A percentile compares a stretch with the other conserved stretches of the same genome.
These are phyloP conservation scores for Formica selysi DNA, from an alignment of 1,140 invertebrate species.

Conservation along the genomic window DNA sequence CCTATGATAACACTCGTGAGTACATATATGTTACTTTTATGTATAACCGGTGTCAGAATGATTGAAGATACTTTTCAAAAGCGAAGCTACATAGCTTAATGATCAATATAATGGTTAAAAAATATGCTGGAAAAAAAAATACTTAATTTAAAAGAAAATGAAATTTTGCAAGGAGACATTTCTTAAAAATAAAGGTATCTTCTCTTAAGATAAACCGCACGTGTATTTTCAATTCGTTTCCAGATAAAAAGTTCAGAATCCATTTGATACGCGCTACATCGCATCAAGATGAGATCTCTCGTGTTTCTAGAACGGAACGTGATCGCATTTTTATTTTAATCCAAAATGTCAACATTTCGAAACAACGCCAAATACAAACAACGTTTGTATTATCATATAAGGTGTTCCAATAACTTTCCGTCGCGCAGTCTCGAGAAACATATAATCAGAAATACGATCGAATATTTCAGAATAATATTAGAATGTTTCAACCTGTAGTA, in stretches of 20 bases:
- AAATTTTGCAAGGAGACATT: neutral
- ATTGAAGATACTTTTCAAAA: neutral
- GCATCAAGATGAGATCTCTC: neutral
- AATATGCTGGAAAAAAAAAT: too few relatives aligned
- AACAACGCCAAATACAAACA: neutral
- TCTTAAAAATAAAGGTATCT: neutral
- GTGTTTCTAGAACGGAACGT: neutral
- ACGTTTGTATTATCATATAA: neutral
- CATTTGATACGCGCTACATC: neutral
- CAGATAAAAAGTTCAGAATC: neutral
- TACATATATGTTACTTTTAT: constrained; percentile 67
- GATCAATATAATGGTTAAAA: too few relatives aligned
- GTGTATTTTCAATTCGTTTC: neutral
- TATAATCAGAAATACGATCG: neutral
- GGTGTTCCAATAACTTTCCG: neutral
- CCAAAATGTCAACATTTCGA: neutral
- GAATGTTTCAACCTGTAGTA: neutral
- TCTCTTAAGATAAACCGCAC: neutral
- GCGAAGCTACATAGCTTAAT: neutral
- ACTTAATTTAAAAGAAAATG: too few relatives aligned
- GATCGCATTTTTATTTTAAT: neutral
- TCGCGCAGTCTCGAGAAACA: neutral
- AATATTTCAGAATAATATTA: neutral
- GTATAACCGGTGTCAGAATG: neutral
- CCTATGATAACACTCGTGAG: constrained; percentile 91